Base-by-base conservation (phyloP, 2,888 invertebrate genomes). In the Imbricaverruca yamaguchii region DNA sequence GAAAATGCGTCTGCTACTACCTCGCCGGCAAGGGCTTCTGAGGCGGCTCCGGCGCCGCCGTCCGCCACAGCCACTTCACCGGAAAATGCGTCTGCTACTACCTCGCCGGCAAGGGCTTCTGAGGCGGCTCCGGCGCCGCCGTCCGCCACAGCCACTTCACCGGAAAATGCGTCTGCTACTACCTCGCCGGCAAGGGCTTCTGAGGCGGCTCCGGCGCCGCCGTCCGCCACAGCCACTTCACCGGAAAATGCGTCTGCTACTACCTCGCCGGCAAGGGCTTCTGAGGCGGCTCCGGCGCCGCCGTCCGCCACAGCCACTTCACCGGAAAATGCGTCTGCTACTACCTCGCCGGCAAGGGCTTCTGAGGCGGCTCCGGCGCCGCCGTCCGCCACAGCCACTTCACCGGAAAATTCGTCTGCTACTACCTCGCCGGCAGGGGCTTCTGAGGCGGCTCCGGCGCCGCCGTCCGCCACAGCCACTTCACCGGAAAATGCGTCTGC, bases 21-120 rank as follows among this genome's bases (percentile, higher is more conserved):
- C 57, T 79, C 57, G 15, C 25, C 79, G 15, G 1, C 57, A 79
- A 79, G 25, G 79, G 79, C 12, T 79, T 79, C 79, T 79, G 79
- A 79, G 0, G 7, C 39, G 6, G 69, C 6, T 23, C 23, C 69
- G 1, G 23, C 15, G 21, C 55, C 39, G 18, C 74, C 39, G 10
- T 23, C 39, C 39, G 39, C 39, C 39, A 39, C 39, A 39, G 4
- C 39, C 39, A 39, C 39, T 39, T 39, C 39, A 39, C 39, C 39
- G 39, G 39, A 39, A 39, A 39, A 39, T n/a, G 69, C 10, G 3
- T 79, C 57, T 79, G 79, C 57, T 8, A 25, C 23, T 79, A 79
- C 79, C 57, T 79, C 57, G 15, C 25, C 79, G 15, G 1, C 57
- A 79, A 79, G 25, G 79, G 79, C 12, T 79, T 79, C 79, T 79